Evolutionary conservation across 2,888 invertebrate species (phyloP).

Genomic region (Harpalus rufipes): DNA sequence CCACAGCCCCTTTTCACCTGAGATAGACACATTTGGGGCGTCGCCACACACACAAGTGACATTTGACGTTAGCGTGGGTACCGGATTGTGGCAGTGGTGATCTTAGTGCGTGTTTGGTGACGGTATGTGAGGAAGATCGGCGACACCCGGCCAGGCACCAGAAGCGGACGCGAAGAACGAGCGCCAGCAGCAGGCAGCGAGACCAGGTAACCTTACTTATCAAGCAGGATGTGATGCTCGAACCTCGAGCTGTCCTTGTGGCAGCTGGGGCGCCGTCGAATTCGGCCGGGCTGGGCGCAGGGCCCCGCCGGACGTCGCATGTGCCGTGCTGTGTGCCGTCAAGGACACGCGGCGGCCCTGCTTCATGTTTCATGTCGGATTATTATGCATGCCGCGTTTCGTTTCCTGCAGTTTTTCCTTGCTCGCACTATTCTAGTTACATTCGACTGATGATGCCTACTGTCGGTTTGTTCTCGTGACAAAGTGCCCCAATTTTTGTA

Average conservation of each 20-base stretch:
- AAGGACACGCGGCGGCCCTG: conserved; percentile 37
- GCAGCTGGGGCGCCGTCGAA: conserved; percentile 1
- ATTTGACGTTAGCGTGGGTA: conserved; percentile 64
- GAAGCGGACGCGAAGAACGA: conserved; percentile 31
- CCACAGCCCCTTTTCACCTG: conserved; percentile 67
- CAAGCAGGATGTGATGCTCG: too few species aligned
- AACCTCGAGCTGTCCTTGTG: neutral
- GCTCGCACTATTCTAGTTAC: conserved; percentile 19
- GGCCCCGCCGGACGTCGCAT: conserved; percentile 19
- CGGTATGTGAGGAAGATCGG: conserved; percentile 59
- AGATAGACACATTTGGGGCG: conserved; percentile 67
- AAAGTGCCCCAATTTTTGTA: conserved; percentile 26
- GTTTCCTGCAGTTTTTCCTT: conserved; percentile 44
- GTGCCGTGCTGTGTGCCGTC: conserved; percentile 13
- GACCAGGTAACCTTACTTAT: conserved; percentile 53
- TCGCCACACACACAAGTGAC: conserved; percentile 66
- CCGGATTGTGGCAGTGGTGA: conserved; percentile 65
- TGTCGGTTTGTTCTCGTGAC: conserved; percentile 22
- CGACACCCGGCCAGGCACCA: conserved; percentile 57
- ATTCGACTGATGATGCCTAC: conserved; percentile 11
- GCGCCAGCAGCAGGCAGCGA: conserved; percentile 23
- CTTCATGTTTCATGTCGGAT: conserved; percentile 26
- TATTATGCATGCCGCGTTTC: conserved; percentile 46
- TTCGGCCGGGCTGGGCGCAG: conserved; percentile 8
- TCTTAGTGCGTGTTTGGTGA: conserved; percentile 65